Base-by-base conservation (phyloP, 2,888 invertebrate genomes). In the Thymelicus lineola region DNA sequence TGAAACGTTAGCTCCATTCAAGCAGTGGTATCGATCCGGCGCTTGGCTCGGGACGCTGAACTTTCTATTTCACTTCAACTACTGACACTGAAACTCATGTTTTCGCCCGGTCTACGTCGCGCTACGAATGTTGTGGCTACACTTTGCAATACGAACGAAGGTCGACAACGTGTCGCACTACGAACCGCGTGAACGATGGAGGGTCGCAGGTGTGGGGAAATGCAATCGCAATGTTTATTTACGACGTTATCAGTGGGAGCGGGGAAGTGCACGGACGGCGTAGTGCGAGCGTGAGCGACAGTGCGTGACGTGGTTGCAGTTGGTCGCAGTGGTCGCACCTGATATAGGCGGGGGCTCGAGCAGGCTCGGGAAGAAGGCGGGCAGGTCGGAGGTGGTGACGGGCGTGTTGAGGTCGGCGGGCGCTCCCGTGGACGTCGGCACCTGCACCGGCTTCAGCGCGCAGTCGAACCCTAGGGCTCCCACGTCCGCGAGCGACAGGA, bases 391-490 rank as follows among this genome's bases (percentile, higher is more conserved):
- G 72, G 98, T 98, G 84, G 98, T 98, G 80, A 98, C 98, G 74
- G 98, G 98, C 74, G 98, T 99, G 95, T 99, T 98, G 86, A 98
- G 96, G 90, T 98, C 98, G 74, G 97, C 97, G 77, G 97, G 96
- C 81, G 96, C 95, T 80, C 86, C 95, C 80, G 93, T 94, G 66
- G 89, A 82, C 70, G 87, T 77, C 72, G 85, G 85, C 77, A 82
- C 84, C 73, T 86, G 82, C 73, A 79, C 84, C 78, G 89, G 90
- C 85, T 93, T 91, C 71, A 89, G 82, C 75, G 89, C 85, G 85
- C 95, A 95, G 88, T 95, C 94, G 88, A 94, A 94, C 71, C 94
- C 90, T 66, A 93, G 89, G 80, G 91, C 90, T 77, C 94, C 94
- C 82, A 94, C 90, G 86, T 95, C 95, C 76, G 95, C 95, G 76